A percentile compares a stretch with the other conserved stretches of the same genome.
Evolutionary conservation across 2,888 invertebrate genomes (phyloP).

Genomic region (Bellardia bayeri): DNA sequence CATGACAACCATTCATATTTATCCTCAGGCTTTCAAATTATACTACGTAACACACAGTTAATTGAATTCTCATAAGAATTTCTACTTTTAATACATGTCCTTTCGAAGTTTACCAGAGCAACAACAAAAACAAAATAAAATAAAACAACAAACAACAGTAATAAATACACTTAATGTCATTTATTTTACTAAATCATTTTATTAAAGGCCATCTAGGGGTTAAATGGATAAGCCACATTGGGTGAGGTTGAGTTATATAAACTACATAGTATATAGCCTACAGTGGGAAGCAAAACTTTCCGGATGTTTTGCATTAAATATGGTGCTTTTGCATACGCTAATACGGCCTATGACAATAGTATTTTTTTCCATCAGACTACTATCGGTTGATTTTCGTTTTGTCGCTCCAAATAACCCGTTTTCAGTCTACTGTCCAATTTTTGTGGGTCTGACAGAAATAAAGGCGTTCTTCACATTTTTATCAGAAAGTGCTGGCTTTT

Average conservation of each 20-base stretch:
- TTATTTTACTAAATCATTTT: conserved; percentile 1
- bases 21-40: conserved; percentile 39
- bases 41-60: conserved; percentile 12
- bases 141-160: conserved; percentile 3
- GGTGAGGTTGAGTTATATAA: not conserved
- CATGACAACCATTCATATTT: conserved; percentile 32
- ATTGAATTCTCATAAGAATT: conserved; percentile 47
- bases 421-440: too few relatives aligned
- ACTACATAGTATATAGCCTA: not conserved
- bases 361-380: too few relatives aligned
- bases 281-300: too few relatives aligned
- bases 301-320: too few relatives aligned
- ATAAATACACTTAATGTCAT: conserved; percentile 16
- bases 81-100: not conserved
- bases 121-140: not conserved
- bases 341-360: too few relatives aligned
- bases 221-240: conserved; percentile 1
- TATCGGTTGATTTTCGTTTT: too few relatives aligned
- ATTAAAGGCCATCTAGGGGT: conserved; percentile 10
- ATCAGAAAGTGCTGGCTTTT: too few relatives aligned
- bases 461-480: too few relatives aligned
- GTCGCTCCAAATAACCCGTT: too few relatives aligned
- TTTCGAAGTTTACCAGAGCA: not conserved
- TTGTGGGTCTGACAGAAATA: too few relatives aligned
- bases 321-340: too few relatives aligned